These are phyloP conservation scores for Ridgeia piscesae DNA, from an alignment of 1,140 invertebrate species.

Conservation along the genomic window DNA sequence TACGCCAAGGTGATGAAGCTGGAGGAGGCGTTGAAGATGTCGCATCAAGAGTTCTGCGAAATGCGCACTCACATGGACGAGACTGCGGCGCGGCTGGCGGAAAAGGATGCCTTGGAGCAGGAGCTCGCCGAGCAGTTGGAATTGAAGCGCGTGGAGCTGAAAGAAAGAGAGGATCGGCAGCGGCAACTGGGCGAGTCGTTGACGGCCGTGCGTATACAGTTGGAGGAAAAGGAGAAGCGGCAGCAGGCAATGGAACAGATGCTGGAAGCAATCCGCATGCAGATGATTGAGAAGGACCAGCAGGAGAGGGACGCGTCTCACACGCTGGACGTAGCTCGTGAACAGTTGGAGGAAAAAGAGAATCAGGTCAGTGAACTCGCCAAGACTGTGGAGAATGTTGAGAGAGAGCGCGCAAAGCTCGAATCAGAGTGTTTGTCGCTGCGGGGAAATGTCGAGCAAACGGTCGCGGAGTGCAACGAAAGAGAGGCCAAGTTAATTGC, in stretches of 20 bases:
- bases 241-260: neutral
- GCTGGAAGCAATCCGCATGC: neutral
- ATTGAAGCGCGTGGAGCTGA: neutral
- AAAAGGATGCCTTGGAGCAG: neutral
- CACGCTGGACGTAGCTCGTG: neutral
- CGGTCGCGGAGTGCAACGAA: neutral
- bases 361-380: neutral
- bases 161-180: neutral
- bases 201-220: neutral
- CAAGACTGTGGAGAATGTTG: neutral
- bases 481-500: neutral
- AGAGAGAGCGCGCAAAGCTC: neutral
- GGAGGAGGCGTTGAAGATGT: neutral
- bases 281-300: neutral
- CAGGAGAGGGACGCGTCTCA: neutral
- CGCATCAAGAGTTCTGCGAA: neutral
- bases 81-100: neutral
- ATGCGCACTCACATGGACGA: neutral
- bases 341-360: neutral
- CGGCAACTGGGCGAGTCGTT: neutral
- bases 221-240: neutral
- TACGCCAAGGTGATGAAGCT: neutral
- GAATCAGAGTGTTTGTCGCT: neutral
- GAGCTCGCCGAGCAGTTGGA: neutral
- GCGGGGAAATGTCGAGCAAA: neutral